Base-by-base conservation (phyloP, 2,888 invertebrate species). In the Drosophila dives region DNA sequence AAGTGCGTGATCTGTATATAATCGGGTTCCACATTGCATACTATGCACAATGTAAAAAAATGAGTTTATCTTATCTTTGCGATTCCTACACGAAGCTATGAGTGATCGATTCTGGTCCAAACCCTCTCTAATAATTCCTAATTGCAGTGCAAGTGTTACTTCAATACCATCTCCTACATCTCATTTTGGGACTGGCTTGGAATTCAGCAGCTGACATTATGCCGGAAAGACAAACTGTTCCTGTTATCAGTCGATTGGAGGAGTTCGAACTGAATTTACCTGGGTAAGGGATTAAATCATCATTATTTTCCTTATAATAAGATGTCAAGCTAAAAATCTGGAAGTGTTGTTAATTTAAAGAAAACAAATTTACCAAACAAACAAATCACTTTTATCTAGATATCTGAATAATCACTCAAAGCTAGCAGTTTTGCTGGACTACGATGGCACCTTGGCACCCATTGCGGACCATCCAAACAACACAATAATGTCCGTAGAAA, bases 381-480 rank as follows among this genome's bases (percentile, higher is more conserved):
- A 23, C 23, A 23, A 23, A 23, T 23, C 15, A 45, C 1, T 8
- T 4, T 6, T n/a, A 8, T 65, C 1, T 45, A 93, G 93, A 33
- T 93, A 86, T 38, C 64, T 96, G 79, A 95, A 95, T 61, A 93
- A 94, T 50, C 94, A 94, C 29, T 94, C 95, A 81, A 95, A 95
- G 87, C 91, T 96, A 82, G 96, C 96, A 0, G 92, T 96, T 3
- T 91, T 96, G 2, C 91, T 96, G 81, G 96, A 96, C 90, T 96
- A 96, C 85, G 96, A 96, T 91, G 96, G 96, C 54, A 96, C 96
- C 6, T 91, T 96, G 77, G 96, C 96, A 0, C 95, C 96, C 3
- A 95, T 96, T 56, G 95, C 95, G 1, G 95, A 95, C 6, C 96
- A 96, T 92, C 96, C 96, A 3, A 95, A 95, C 90, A 93, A 96